Conservation (phyloP, 2,888 invertebrate species). For the Callyntrura guangdongensis region DNA sequence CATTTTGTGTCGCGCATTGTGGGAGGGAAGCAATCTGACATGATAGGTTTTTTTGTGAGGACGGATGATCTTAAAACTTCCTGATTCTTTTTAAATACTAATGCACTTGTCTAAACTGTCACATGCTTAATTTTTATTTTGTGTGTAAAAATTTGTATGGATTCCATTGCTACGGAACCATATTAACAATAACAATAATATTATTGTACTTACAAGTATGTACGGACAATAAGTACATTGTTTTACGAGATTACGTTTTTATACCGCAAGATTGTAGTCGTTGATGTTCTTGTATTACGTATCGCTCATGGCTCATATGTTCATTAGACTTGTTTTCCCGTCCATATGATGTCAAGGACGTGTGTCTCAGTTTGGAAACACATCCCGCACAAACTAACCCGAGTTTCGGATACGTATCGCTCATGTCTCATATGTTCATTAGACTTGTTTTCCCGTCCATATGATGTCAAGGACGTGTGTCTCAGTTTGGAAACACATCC, state of each 20-base stretch:
- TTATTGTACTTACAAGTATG: too few relatives aligned
- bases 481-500: neutral
- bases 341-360: slow-evolving; percentile 53
- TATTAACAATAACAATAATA: too few relatives aligned
- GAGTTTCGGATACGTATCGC: slow-evolving; percentile 30
- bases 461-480: slow-evolving; percentile 50
- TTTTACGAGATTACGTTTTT: neutral
- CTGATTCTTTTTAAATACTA: neutral
- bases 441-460: neutral
- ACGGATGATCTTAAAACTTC: neutral
- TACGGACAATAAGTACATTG: neutral
- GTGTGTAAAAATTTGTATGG: neutral
- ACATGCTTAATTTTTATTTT: neutral
- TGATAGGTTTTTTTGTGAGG: neutral
- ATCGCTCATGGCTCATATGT: too few relatives aligned
- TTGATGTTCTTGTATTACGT: too few relatives aligned
- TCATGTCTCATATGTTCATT: too few relatives aligned
- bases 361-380: neutral
- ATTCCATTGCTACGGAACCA: neutral
- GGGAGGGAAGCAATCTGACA: neutral
- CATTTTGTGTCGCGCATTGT: neutral
- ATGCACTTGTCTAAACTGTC: neutral
- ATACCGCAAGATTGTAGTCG: neutral
- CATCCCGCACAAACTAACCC: neutral
- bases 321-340: neutral